Conservation (phyloP, 2,888 invertebrate species). For the Caenorhabditis angaria region DNA sequence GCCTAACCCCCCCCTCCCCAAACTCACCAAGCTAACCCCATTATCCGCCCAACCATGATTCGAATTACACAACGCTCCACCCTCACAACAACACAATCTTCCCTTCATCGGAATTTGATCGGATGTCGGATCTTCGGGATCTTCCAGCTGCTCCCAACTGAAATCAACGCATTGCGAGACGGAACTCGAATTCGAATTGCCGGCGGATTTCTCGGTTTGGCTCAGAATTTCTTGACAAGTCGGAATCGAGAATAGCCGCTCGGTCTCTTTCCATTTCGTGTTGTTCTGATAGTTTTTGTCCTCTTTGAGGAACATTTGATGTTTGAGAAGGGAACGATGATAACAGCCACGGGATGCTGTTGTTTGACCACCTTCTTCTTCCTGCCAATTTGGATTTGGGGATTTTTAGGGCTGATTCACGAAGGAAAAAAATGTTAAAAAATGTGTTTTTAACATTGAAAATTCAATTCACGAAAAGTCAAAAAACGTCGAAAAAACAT, state of each 20-base stretch:
- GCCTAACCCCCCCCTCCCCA: too few species aligned
- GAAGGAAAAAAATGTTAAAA: background rate
- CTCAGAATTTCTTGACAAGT: constrained; percentile 55
- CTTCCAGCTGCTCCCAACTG: constrained; percentile 19
- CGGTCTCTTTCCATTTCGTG: constrained; percentile 53
- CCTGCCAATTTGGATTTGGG: constrained; percentile 22
- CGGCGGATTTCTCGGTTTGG: constrained; percentile 23
- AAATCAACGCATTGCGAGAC: constrained; percentile 31
- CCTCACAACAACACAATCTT: constrained; percentile 57
- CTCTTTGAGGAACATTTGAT: constrained; percentile 51
- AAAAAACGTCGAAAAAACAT: too few species aligned
- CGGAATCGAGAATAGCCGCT: constrained; percentile 47
- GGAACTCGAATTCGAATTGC: constrained; percentile 45
- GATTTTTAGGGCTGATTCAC: background rate
- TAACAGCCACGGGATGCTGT: constrained; percentile 56
- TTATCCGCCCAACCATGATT: constrained; percentile 51
- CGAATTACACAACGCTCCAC: constrained; percentile 52
- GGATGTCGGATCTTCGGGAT: constrained; percentile 20
- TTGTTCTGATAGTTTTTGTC: constrained; percentile 59
- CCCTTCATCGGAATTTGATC: constrained; percentile 43
- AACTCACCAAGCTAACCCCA: constrained; percentile 30
- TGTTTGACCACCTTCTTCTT: constrained; percentile 53
- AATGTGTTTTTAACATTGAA: background rate
- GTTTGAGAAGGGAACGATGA: constrained; percentile 56
- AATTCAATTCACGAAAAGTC: background rate